Percentiles rank a stretch among this genome's conserved stretches.
Evolutionary conservation across 2,888 invertebrate genomes (phyloP).

Genomic region (Gandaritis pyraliata): DNA sequence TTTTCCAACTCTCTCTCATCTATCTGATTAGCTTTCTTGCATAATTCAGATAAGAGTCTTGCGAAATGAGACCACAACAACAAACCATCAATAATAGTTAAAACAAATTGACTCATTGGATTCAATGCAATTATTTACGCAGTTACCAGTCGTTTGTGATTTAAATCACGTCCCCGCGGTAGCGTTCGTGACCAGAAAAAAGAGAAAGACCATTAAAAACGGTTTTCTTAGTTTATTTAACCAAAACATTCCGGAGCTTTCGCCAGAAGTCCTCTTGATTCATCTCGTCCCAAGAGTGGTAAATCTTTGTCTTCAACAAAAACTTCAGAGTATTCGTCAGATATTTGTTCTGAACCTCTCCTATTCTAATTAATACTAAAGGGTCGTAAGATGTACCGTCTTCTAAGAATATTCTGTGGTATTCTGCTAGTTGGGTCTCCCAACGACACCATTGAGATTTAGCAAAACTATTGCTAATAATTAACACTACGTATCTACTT

Average conservation of each 20-base stretch:
- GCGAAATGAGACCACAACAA: conserved; percentile 34
- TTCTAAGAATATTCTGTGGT: conserved; percentile 85
- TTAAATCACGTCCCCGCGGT: conserved; percentile 29
- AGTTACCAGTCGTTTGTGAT: conserved; percentile 29
- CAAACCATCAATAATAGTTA: conserved; percentile 30
- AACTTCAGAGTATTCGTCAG: conserved; percentile 85
- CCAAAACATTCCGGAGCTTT: conserved; percentile 66
- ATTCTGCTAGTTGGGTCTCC: conserved; percentile 88
- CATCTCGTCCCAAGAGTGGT: conserved; percentile 85
- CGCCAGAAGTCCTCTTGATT: conserved; percentile 73
- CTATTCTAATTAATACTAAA: conserved; percentile 86
- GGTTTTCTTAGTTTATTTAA: conserved; percentile 45
- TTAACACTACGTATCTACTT: conserved; percentile 86
- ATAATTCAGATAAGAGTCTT: not conserved
- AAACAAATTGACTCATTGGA: conserved; percentile 38
- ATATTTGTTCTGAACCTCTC: conserved; percentile 81
- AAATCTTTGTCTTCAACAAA: conserved; percentile 86
- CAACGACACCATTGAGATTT: conserved; percentile 89
- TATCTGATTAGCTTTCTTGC: not conserved
- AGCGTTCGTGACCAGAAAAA: conserved; percentile 36
- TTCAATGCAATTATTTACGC: conserved; percentile 39
- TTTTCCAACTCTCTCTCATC: not conserved
- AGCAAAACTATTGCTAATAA: conserved; percentile 88
- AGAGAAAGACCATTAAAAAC: conserved; percentile 33
- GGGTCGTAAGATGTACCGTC: conserved; percentile 84